These are phyloP conservation scores for Caenorhabditis afra DNA, from an alignment of 2,888 invertebrate species.

Conservation along the genomic window DNA sequence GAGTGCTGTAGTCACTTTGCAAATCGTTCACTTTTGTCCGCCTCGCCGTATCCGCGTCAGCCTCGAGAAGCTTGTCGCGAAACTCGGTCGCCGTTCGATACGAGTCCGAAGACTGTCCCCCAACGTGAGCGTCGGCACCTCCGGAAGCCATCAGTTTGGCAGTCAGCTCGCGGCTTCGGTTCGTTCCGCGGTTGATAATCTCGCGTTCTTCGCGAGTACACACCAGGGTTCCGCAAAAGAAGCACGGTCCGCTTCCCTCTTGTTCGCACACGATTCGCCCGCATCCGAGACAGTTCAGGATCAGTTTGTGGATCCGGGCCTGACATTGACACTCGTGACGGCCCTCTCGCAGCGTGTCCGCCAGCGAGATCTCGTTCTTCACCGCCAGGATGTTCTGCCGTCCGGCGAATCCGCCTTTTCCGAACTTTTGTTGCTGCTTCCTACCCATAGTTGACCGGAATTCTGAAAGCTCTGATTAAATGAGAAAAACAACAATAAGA, in stretches of 20 bases:
- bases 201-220: slow-evolving; percentile 77
- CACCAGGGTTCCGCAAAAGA: slow-evolving; percentile 92
- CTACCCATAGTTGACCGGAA: slow-evolving; percentile 37
- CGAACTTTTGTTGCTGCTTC: slow-evolving; percentile 50
- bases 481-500: neutral
- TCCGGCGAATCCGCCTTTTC: slow-evolving; percentile 40
- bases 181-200: slow-evolving; percentile 70
- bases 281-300: slow-evolving; percentile 94
- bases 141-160: slow-evolving; percentile 82
- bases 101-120: slow-evolving; percentile 14
- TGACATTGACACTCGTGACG: slow-evolving; percentile 91
- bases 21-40: slow-evolving; percentile 74
- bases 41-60: slow-evolving; percentile 71
- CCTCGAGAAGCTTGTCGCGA: slow-evolving; percentile 67
- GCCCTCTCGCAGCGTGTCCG: slow-evolving; percentile 81
- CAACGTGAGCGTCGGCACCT: slow-evolving; percentile 17
- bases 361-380: slow-evolving; percentile 51
- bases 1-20: slow-evolving; percentile 75
- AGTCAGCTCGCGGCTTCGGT: slow-evolving; percentile 65
- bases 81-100: slow-evolving; percentile 67
- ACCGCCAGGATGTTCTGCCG: slow-evolving; percentile 58
- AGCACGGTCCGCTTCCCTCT: slow-evolving; percentile 96
- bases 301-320: slow-evolving; percentile 90
- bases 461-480: neutral
- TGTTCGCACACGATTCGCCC: slow-evolving; percentile 92